Conservation (phyloP, 1,140 invertebrate species). For the Lasioglossum baleicum region DNA sequence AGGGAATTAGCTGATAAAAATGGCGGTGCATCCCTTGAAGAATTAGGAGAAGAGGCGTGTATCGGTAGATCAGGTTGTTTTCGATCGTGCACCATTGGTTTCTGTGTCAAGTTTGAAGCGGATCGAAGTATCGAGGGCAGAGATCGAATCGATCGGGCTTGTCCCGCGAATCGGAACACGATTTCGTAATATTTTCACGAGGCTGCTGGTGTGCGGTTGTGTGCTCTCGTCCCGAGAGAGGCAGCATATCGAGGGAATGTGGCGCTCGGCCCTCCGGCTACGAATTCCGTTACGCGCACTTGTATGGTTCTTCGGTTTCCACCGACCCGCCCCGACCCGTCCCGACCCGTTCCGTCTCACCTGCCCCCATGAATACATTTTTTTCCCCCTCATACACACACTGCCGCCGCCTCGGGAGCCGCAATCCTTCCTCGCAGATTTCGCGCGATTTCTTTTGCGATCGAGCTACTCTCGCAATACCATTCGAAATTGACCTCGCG, state of each 20-base stretch:
- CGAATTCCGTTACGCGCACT: conserved; percentile 75
- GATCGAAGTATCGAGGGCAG: neutral
- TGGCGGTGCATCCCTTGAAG: too few relatives aligned
- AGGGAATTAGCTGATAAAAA: too few relatives aligned
- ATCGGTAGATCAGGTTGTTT: too few relatives aligned
- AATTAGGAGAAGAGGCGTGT: too few relatives aligned
- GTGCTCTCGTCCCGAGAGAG: conserved; percentile 36
- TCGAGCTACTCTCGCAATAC: neutral
- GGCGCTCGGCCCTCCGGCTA: conserved; percentile 67
- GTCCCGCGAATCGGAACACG: conserved; percentile 35
- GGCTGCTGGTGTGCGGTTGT: conserved; percentile 3
- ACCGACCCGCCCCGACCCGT: conserved; percentile 5
- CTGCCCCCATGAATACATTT: conserved; percentile 40
- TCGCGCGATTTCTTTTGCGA: neutral
- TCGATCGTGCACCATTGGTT: neutral
- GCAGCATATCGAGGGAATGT: conserved; percentile 64
- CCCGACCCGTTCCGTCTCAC: conserved; percentile 8
- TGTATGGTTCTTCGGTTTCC: conserved; percentile 56
- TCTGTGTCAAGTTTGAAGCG: conserved; percentile 34
- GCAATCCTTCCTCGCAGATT: neutral
- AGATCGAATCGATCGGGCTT: conserved; percentile 26
- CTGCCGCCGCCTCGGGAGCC: neutral
- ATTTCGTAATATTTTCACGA: conserved; percentile 55
- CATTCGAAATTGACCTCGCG: neutral
- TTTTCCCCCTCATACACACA: neutral